These are phyloP conservation scores for Coelopa pilipes DNA, from an alignment of 2,888 invertebrate genomes.

Conservation along the genomic window DNA sequence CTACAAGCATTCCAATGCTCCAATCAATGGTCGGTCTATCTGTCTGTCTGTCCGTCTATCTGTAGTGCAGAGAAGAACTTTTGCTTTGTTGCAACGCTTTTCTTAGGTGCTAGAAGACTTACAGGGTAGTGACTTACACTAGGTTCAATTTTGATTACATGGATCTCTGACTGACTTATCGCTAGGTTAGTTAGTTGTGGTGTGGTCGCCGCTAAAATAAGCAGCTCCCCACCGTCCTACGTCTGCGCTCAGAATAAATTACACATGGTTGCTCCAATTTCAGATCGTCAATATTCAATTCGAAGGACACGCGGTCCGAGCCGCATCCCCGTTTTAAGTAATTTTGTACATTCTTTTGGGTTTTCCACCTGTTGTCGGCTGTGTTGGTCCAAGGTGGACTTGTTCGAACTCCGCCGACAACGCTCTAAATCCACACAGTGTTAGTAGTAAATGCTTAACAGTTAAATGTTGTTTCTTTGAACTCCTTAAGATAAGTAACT, in stretches of 20 bases:
- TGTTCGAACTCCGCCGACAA: not conserved
- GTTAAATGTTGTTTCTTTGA: conserved; percentile 39
- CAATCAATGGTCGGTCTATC: not conserved
- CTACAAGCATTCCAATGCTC: conserved; percentile 9
- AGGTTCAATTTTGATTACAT: conserved; percentile 40
- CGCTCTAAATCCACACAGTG: not conserved
- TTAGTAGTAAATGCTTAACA: conserved; percentile 8
- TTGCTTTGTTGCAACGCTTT: not conserved
- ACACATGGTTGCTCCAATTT: not conserved
- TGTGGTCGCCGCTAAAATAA: too few species aligned
- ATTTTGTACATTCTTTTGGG: conserved; percentile 10
- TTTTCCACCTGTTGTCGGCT: not conserved
- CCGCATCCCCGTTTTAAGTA: not conserved
- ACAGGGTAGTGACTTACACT: not conserved
- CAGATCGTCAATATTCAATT: not conserved
- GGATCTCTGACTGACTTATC: conserved; percentile 37
- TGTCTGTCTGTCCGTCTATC: not conserved
- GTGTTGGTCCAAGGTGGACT: not conserved
- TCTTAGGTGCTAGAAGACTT: not conserved
- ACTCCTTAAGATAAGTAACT: conserved; percentile 51
- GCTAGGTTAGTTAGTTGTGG: conserved; percentile 27
- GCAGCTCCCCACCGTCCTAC: too few species aligned
- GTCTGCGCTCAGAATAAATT: too few species aligned
- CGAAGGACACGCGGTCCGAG: not conserved
- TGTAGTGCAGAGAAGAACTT: not conserved